These are phyloP conservation scores for Ylistrum balloti DNA, from an alignment of 1,140 invertebrate species.

Conservation along the genomic window DNA sequence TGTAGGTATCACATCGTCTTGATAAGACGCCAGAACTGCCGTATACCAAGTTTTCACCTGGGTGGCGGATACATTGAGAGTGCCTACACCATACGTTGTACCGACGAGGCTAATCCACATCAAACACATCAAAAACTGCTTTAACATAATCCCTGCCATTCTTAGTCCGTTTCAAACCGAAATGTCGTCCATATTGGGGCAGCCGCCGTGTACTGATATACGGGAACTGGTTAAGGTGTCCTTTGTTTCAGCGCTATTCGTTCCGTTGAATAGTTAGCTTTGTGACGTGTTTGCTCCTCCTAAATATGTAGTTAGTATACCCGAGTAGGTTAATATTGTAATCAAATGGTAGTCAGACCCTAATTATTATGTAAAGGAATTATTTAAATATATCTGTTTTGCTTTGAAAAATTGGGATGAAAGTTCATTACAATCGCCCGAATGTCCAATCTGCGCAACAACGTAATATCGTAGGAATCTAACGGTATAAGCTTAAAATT, in stretches of 20 bases:
- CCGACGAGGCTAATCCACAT: background rate
- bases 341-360: too few relatives aligned
- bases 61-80: background rate
- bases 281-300: background rate
- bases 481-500: too few relatives aligned
- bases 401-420: too few relatives aligned
- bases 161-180: background rate
- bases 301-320: background rate
- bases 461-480: too few relatives aligned
- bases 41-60: background rate
- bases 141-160: background rate
- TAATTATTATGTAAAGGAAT: too few relatives aligned
- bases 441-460: too few relatives aligned
- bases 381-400: too few relatives aligned
- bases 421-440: too few relatives aligned
- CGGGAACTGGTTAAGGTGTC: background rate
- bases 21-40: slow-evolving; percentile 38
- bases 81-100: background rate
- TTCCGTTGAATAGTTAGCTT: background rate
- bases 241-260: background rate
- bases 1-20: slow-evolving; percentile 54
- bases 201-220: background rate
- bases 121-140: background rate
- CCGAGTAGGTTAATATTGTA: too few relatives aligned
- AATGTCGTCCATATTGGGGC: background rate